These are phyloP conservation scores for Ictalurus punctatus DNA, from an alignment of 2,113 vertebrate species.

Conservation along the genomic window DNA sequence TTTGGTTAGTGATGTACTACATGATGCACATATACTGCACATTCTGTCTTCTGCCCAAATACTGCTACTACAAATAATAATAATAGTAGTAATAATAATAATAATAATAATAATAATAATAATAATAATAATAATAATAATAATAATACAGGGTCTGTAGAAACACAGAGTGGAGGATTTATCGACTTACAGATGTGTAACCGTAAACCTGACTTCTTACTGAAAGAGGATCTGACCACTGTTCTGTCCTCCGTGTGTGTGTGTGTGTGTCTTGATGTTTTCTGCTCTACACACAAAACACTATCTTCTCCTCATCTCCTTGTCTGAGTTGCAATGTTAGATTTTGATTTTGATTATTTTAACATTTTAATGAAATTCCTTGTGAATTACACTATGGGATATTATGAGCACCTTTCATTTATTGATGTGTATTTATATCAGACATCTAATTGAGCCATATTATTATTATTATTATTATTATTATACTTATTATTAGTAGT, in stretches of 20 bases:
- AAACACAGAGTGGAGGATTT: not conserved
- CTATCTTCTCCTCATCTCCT: not conserved
- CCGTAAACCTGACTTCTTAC: constrained; percentile 49
- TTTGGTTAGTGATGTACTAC: too few species aligned
- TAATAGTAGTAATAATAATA: too few species aligned
- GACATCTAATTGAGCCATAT: not conserved
- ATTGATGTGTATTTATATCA: not conserved
- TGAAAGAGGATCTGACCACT: constrained; percentile 53
- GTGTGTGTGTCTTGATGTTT: not conserved
- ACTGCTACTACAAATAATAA: too few species aligned
- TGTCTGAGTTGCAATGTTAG: not conserved
- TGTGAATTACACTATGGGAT: not conserved
- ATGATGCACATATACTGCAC: too few species aligned
- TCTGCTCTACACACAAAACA: not conserved
- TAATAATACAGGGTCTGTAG: not conserved
- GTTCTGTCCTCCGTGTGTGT: constrained; percentile 12
- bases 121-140: too few species aligned
- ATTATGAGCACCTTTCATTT: not conserved
- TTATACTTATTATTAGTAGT: too few species aligned
- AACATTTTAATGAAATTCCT: not conserved
- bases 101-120: too few species aligned
- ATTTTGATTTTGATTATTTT: not conserved
- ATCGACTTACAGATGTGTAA: constrained; percentile 46
- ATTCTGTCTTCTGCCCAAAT: too few species aligned
- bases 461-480: too few species aligned